These are phyloP conservation scores for Apeira syringaria DNA, from an alignment of 2,888 invertebrate species.

Conservation along the genomic window DNA sequence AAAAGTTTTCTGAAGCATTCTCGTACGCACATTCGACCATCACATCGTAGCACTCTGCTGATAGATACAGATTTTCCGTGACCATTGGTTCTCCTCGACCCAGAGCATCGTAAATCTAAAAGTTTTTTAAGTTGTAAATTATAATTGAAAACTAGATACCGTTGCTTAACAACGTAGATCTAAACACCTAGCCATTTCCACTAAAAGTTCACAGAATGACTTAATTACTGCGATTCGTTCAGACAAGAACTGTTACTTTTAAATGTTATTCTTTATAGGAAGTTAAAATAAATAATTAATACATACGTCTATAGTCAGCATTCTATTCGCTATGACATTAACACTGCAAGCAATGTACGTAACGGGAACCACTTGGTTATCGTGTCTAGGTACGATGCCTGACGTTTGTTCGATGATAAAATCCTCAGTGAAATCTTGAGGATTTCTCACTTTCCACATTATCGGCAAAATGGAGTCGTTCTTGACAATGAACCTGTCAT, in stretches of 20 bases:
- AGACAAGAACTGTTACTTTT: no score
- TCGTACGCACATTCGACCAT: conserved; percentile 78
- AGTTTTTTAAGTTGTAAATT: no score
- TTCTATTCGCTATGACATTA: conserved; percentile 61
- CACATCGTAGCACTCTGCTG: conserved; percentile 85
- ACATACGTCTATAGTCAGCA: conserved; percentile 72
- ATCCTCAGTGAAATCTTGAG: conserved; percentile 63
- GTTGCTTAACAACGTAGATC: no score
- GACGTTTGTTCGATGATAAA: conserved; percentile 69
- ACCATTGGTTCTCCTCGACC: conserved; percentile 72
- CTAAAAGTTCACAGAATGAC: no score
- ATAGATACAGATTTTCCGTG: conserved; percentile 64
- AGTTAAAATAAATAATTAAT: no score
- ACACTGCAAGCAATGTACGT: conserved; percentile 74
- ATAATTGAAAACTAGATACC: no score
- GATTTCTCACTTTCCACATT: conserved; percentile 79
- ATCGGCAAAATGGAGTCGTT: conserved; percentile 83
- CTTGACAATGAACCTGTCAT: conserved; percentile 73
- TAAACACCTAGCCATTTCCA: no score
- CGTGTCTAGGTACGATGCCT: conserved; percentile 68
- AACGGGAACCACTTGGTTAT: conserved; percentile 73
- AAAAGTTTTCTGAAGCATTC: conserved; percentile 60
- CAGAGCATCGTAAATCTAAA: conserved; percentile 70
- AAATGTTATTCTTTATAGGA: no score
- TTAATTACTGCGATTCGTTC: no score